A percentile compares a stretch with the other conserved stretches of the same genome.
phyloP scores from a whole-genome alignment of 2,888 invertebrate genomes.

The Mythimna albipuncta region DNA sequence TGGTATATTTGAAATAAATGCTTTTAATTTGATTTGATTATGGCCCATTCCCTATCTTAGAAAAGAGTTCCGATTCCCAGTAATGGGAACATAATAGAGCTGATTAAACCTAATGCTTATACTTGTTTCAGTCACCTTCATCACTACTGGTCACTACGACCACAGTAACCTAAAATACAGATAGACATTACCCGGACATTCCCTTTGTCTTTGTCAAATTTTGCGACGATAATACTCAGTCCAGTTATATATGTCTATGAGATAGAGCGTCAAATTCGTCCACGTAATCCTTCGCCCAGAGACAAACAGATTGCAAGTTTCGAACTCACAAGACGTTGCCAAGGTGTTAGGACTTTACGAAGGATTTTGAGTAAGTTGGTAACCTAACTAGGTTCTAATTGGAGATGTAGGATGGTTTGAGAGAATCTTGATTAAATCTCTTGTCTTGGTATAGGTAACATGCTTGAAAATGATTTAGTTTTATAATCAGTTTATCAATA shows the following conservation, averaged over 20 bases:
- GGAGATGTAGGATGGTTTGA: constrained; percentile 12
- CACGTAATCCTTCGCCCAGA: constrained; percentile 39
- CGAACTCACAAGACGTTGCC: constrained; percentile 50
- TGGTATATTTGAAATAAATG: no score
- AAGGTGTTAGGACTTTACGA: constrained; percentile 58
- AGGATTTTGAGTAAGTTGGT: constrained; percentile 38
- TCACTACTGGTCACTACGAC: not conserved
- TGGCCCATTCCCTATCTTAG: no score
- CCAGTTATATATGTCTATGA: not conserved
- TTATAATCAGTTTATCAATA: no score
- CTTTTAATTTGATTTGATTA: no score
- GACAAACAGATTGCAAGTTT: constrained; percentile 63
- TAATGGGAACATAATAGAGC: no score
- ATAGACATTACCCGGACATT: not conserved
- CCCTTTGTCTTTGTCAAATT: not conserved
- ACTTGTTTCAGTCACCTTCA: no score
- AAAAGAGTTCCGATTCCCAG: no score
- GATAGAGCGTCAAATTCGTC: constrained; percentile 18
- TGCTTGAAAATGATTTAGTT: no score
- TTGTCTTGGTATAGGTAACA: no score
- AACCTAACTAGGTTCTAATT: constrained; percentile 38
- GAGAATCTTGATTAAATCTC: constrained; percentile 19
- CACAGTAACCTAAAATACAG: not conserved
- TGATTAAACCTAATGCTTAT: no score
- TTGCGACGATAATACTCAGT: not conserved